These are phyloP conservation scores for Heterotis niloticus DNA, from an alignment of 2,113 vertebrate genomes.

Conservation along the genomic window DNA sequence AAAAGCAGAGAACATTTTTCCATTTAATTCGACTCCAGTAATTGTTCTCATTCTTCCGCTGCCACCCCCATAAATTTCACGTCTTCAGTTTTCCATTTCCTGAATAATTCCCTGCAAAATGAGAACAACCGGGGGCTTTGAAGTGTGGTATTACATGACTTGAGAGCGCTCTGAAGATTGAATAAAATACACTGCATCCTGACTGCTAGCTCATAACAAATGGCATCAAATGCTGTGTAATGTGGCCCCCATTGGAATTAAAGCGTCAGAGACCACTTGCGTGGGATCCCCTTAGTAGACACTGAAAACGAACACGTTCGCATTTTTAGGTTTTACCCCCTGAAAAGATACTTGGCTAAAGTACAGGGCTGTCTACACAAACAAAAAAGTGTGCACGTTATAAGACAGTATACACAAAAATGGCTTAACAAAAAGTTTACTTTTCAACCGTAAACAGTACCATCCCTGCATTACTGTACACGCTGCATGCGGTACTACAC, in stretches of 20 bases:
- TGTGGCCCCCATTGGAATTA: neutral
- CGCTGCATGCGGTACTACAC: neutral
- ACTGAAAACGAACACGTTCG: neutral
- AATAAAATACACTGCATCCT: neutral
- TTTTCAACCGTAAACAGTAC: no score
- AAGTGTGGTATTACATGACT: neutral
- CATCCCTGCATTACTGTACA: neutral
- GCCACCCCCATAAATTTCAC: neutral
- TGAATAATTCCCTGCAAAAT: constrained; percentile 19
- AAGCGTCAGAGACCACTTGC: neutral
- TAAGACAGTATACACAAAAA: no score
- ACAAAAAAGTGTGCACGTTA: neutral
- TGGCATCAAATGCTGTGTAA: neutral
- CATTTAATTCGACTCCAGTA: constrained; percentile 13
- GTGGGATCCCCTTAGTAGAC: neutral
- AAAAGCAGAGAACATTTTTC: constrained; percentile 13
- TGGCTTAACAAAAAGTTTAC: no score
- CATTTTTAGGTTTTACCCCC: neutral
- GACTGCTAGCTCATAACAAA: neutral
- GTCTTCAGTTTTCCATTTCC: constrained; percentile 14
- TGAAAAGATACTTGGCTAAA: no score
- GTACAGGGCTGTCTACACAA: neutral
- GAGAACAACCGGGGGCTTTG: neutral
- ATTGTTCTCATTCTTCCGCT: neutral
- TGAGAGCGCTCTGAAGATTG: neutral